Percentiles rank a stretch among this genome's conserved stretches.
phyloP scores from a whole-genome alignment of 2,113 vertebrate genomes.

The Diadophis punctatus region DNA sequence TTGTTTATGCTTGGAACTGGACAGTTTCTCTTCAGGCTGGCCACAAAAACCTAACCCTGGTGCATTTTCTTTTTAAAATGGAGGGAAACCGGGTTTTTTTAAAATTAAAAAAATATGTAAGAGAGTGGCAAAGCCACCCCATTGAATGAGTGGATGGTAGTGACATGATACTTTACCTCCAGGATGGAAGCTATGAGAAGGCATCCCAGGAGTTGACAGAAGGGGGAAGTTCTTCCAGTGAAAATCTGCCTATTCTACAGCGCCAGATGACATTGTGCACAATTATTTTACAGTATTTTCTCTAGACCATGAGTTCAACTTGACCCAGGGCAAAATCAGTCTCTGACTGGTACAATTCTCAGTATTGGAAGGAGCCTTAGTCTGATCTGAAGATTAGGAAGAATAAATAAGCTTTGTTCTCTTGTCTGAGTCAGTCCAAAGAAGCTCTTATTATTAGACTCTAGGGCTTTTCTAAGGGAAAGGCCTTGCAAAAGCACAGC shows the following conservation, averaged over 20 bases:
- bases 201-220: background rate
- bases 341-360: background rate
- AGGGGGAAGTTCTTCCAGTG: background rate
- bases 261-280: background rate
- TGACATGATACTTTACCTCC: background rate
- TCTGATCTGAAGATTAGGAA: background rate
- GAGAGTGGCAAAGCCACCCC: background rate
- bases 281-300: background rate
- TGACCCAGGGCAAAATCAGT: background rate
- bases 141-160: background rate
- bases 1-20: background rate
- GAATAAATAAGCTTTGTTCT: background rate
- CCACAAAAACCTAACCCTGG: background rate
- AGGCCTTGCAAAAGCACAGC: background rate
- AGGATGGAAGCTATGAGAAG: background rate
- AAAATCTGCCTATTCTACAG: background rate
- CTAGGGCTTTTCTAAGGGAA: background rate
- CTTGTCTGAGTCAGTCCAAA: background rate
- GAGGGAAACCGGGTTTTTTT: background rate
- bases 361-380: background rate
- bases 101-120: background rate
- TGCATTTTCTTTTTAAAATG: background rate
- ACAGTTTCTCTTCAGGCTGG: background rate
- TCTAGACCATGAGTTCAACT: background rate
- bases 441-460: background rate